Evolutionary conservation across 2,888 invertebrate species (phyloP), one percentile per base, ranked within the genome.

Genomic region (Cerceris ruficornis): DNA sequence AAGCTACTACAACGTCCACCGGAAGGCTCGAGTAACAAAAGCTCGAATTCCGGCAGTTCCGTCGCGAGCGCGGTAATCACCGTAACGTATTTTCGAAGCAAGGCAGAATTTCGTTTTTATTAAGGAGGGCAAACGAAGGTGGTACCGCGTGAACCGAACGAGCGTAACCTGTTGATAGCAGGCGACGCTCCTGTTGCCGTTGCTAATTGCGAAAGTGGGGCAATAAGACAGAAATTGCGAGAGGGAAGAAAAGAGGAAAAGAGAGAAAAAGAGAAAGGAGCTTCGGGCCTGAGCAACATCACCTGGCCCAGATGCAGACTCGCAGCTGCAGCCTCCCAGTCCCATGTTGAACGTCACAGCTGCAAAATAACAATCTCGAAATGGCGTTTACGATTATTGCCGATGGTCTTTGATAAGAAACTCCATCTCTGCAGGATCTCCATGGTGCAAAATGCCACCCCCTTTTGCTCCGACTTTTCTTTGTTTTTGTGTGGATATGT

Each of bases 121-220:
- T 67, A 68, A 80, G 71, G 64, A 62, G 43, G 28, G 8, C 55
- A 11, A 9, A 6, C 39, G 11, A 41, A 7, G 60, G 49, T 69
- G 41, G 68, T 58, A 42, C 69, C 46, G 43, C 59, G 57, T 39
- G 17, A 28, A 28, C 28, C 66, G 66, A 61, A 67, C 57, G 62
- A 75, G 75, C 59, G 77, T 79, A 77, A 84, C 84, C 84, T 84
- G 84, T 84, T 84, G 84, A 84, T 84, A 74, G 77, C 73, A 42
- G 61, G 68, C 64, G 69, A 71, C 60, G 71, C 65, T 64, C 61
- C 65, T 55, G 69, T 74, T 54, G 42, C 54, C 62, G n/a, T 46
- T 59, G 77, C 80, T 86, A 86, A 82, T 84, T 86, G 82, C 71
- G 80, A 84, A 86, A 84, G 78, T 78, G 68, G 76, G 80, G 70